Evolutionary conservation across 2,888 invertebrate genomes (phyloP).

Genomic region (Trissoscelio sp.): DNA sequence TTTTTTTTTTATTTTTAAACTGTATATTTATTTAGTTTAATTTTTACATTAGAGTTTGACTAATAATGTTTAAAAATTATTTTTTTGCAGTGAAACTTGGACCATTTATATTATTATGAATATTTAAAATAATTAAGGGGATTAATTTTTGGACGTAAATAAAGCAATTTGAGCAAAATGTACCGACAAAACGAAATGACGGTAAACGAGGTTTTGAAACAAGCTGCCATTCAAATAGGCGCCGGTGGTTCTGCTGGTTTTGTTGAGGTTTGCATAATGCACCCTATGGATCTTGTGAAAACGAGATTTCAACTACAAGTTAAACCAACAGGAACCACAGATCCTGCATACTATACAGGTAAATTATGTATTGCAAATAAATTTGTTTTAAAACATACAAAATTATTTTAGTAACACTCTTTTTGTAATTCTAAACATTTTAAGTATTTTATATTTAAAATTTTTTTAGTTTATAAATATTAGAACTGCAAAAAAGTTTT

Average conservation of each 20-base stretch:
- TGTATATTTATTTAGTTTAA: neutral
- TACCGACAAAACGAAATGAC: slow-evolving; percentile 44
- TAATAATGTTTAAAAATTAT: no score
- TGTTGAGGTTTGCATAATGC: slow-evolving; percentile 98
- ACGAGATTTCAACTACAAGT: slow-evolving; percentile 93
- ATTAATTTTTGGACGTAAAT: neutral
- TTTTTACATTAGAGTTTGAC: no score
- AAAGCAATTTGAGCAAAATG: slow-evolving; percentile 16
- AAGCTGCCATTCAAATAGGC: slow-evolving; percentile 92
- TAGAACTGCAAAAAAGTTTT: no score
- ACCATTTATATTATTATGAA: neutral
- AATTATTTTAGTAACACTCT: no score
- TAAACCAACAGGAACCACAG: slow-evolving; percentile 77
- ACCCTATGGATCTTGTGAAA: slow-evolving; percentile 96
- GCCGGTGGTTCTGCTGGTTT: slow-evolving; percentile 96
- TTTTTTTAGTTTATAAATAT: no score
- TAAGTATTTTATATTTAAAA: no score
- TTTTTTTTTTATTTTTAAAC: neutral
- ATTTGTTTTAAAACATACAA: slow-evolving; percentile 29
- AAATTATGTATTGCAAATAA: no score
- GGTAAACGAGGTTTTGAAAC: slow-evolving; percentile 84
- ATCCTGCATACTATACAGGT: slow-evolving; percentile 82
- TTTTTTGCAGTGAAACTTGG: slow-evolving; percentile 1
- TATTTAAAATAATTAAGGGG: neutral
- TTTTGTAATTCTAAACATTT: no score